Base-by-base conservation (phyloP, 2,888 invertebrate genomes). In the Platypus cylindrus region DNA sequence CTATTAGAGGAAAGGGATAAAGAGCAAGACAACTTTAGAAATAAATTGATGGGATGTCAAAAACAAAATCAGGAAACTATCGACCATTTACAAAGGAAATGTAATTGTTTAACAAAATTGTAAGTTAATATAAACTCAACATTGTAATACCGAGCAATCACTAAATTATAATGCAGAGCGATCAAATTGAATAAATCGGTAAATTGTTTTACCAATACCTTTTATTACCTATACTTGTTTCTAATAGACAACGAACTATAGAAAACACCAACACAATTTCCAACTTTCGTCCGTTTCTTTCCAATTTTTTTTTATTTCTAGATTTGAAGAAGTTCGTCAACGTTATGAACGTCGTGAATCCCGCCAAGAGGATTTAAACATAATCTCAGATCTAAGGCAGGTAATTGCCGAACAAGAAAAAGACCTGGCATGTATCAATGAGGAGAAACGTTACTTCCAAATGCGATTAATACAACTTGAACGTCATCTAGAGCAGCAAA, bases 71-170 rank as follows among this genome's bases (percentile, higher is more conserved):
- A 64, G 50, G 68, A 53, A 30, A 58, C 71, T 36, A 63, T 73
- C 5, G 73, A 73, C 30, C 72, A 73, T 52, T 56, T 74, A 41
- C 70, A 69, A 15, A 66, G 70, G 36, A 73, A 73, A 45, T 73
- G 73, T 43, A 68, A 68, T 9, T 73, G 73, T 51, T 53, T 74
- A 36, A 66, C 70, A 16, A 74, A 74, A 59, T 63, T 74, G 74
- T 74, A 52, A 72, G 73, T 70, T 54, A n/a, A n/a, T n/a, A n/a
- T n/a, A n/a, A n/a, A n/a, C n/a, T n/a, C n/a, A n/a, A n/a, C n/a
- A n/a, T n/a, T n/a, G n/a, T n/a, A n/a, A n/a, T n/a, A n/a, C n/a
- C n/a, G n/a, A n/a, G n/a, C n/a, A n/a, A n/a, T n/a, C n/a, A n/a
- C n/a, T 32, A n/a, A 28, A 15, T 14, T 5, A 28, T n/a, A n/a